Evolutionary conservation across 1,140 invertebrate species (phyloP), one percentile per base, ranked within the genome.

Genomic region (Drosophila sturtevanti): DNA sequence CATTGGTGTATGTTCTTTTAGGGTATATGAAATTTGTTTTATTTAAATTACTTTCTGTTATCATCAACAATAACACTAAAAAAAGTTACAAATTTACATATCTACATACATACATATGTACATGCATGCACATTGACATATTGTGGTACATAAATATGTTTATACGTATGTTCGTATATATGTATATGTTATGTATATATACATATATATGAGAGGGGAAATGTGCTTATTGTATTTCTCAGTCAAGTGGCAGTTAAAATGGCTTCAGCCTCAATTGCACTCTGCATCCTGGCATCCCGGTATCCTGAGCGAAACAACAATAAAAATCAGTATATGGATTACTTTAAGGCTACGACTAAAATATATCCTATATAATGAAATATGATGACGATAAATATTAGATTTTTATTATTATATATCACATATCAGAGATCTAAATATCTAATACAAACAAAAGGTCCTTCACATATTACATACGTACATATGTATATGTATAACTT

Each of bases 191-290:
- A 37, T n/a, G 9, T 1, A 37, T 37, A 2, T 37, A 2, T 41
- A 12, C 5, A 41, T 31, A 6, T 31, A 0, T 31, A 6, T 31
- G 1, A 4, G 51, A 27, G 69, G 44, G 67, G 10, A 48, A 35
- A 48, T 48, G 60, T 61, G 63, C 75, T 77, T 70, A 74, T 71
- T 75, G 64, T 71, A 78, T 72, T 81, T 78, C 64, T 70, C 73
- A 77, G 77, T 85, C 77, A 86, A 85, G 81, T 86, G 81, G 81
- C 81, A 81, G 81, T 86, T 85, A 78, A 86, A 85, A 85, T 86
- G 81, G 81, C 77, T 86, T 86, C 81, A 85, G 81, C 81, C 81
- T 85, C 81, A 81, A 85, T 85, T 85, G 81, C 41, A 48, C 16
- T 16, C 81, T 85, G 63, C 70, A 72, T 72, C 70, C 70, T 63